Percentiles rank a stretch among this genome's conserved stretches.
phyloP scores from a whole-genome alignment of 64 coral and sea anemone genomes.

The Anthopleura sola region DNA sequence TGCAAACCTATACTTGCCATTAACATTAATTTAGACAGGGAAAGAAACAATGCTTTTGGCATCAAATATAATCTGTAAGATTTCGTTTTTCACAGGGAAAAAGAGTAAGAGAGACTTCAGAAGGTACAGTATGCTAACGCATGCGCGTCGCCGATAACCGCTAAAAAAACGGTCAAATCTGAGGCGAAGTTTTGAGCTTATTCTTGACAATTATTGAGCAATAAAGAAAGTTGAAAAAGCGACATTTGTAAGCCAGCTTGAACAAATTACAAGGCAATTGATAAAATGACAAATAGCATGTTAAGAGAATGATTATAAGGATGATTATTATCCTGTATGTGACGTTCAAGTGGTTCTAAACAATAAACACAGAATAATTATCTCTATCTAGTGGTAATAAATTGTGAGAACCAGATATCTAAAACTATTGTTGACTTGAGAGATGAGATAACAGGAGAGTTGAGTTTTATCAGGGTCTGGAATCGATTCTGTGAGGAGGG shows the following conservation, averaged over 20 bases:
- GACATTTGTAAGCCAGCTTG: background rate
- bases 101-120: background rate
- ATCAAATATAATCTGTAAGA: too few relatives aligned
- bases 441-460: background rate
- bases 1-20: too few relatives aligned
- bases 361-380: background rate
- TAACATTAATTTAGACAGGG: too few relatives aligned
- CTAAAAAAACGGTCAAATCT: background rate
- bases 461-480: background rate
- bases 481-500: background rate
- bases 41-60: too few relatives aligned
- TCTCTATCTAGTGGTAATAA: background rate
- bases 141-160: background rate
- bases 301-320: background rate
- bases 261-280: background rate
- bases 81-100: too few relatives aligned
- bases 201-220: too few relatives aligned
- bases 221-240: background rate
- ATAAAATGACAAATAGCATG: background rate
- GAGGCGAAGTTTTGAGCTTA: too few relatives aligned
- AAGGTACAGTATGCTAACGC: background rate
- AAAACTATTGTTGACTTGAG: background rate
- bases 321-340: background rate
- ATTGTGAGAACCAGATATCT: background rate
- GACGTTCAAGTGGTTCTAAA: background rate